phyloP scores from a whole-genome alignment of 2,797 vertebrate genomes.

The Menidia menidia region DNA sequence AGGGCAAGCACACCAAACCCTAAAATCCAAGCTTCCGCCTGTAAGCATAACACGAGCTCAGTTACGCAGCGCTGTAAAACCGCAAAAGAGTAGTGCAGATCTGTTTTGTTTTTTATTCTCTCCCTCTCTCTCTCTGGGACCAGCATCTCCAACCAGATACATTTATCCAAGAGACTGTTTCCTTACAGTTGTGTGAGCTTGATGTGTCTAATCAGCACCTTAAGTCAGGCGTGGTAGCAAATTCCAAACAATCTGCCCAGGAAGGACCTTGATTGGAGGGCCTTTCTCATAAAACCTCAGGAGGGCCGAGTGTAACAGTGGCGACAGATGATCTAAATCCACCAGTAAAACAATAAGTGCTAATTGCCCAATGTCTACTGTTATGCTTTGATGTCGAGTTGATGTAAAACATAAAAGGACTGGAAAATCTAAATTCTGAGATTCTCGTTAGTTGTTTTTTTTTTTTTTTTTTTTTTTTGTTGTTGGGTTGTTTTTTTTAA shows the following conservation, averaged over 20 bases:
- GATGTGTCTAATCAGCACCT: slow-evolving; percentile 14
- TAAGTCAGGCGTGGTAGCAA: slow-evolving; percentile 33
- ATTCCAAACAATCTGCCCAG: slow-evolving; percentile 33
- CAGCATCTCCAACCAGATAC: too few relatives aligned
- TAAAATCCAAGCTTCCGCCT: background rate
- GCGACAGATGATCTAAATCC: slow-evolving; percentile 26
- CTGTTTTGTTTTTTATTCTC: background rate
- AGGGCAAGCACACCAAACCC: background rate
- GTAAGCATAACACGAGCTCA: background rate
- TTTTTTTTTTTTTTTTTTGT: background rate
- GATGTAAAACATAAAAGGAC: background rate
- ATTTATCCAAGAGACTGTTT: background rate
- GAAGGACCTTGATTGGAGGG: slow-evolving; percentile 29
- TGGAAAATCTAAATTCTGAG: background rate
- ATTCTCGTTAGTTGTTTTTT: background rate
- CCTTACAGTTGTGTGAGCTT: background rate
- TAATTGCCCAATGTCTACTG: slow-evolving; percentile 28
- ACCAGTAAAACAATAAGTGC: slow-evolving; percentile 13
- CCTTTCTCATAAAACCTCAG: slow-evolving; percentile 45
- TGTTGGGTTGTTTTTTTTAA: too few relatives aligned
- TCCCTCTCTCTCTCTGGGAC: background rate
- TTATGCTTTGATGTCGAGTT: background rate
- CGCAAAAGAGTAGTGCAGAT: background rate
- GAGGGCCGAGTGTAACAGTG: slow-evolving; percentile 24
- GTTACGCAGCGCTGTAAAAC: background rate